Evolutionary conservation across 2,888 invertebrate genomes (phyloP).

Genomic region (Lithophane semibrunnea): DNA sequence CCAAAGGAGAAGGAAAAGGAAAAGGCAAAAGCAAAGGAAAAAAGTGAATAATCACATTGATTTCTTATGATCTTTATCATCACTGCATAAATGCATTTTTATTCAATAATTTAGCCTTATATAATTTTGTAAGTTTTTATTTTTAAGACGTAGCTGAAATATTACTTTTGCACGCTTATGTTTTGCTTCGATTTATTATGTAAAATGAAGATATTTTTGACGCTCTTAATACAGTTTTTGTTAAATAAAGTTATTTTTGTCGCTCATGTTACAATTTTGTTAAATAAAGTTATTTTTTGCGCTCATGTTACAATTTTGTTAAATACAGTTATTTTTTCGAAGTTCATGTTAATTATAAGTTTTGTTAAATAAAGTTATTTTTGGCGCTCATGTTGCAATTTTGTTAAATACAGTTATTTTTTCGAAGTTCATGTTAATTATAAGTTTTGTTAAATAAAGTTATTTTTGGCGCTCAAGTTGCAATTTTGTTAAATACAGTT

Average conservation of each 20-base stretch:
- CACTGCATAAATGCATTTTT: background rate
- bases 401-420: background rate
- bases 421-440: background rate
- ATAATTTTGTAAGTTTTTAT: background rate
- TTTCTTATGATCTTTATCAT: background rate
- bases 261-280: background rate
- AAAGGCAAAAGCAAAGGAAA: constrained; percentile 2
- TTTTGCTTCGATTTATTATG: background rate
- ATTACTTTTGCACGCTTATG: no score
- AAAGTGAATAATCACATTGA: constrained; percentile 2
- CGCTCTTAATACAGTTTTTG: background rate
- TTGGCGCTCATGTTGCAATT: background rate
- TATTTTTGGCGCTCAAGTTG: no score
- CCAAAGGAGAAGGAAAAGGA: background rate
- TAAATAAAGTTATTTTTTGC: background rate
- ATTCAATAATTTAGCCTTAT: background rate
- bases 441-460: background rate
- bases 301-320: no score
- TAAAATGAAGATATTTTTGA: background rate
- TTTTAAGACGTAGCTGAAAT: background rate
- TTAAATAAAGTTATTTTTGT: background rate
- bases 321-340: background rate
- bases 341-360: background rate
- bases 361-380: background rate
- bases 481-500: no score